phyloP scores from a whole-genome alignment of 2,113 vertebrate species.

The Peromyscus polionotus region DNA sequence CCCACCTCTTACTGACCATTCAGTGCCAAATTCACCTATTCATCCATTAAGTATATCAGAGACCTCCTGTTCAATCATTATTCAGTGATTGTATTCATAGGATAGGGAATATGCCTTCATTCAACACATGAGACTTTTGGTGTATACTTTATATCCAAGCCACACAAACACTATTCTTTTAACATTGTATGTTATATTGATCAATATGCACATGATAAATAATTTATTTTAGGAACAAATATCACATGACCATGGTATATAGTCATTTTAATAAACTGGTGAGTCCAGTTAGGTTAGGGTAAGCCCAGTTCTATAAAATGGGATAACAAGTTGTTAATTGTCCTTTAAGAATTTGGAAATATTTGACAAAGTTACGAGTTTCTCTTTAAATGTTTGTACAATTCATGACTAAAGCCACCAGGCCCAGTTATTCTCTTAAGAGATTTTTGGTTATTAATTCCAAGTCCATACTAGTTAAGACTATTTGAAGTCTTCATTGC shows the following conservation, averaged over 20 bases:
- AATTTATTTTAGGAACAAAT: not conserved
- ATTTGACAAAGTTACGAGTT: not conserved
- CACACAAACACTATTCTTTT: not conserved
- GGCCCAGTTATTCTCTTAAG: not conserved
- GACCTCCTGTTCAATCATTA: not conserved
- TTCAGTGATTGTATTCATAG: not conserved
- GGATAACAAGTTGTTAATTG: not conserved
- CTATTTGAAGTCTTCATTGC: not conserved
- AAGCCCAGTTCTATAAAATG: not conserved
- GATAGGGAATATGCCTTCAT: not conserved
- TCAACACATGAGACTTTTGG: not conserved
- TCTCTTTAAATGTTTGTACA: not conserved
- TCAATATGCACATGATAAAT: not conserved
- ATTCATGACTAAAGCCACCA: not conserved
- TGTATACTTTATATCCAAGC: not conserved
- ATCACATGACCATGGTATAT: not conserved
- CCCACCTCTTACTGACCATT: not conserved
- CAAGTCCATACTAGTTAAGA: not conserved
- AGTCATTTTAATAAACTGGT: not conserved
- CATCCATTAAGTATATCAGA: not conserved
- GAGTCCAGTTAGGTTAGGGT: not conserved
- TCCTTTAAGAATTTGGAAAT: not conserved
- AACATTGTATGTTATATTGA: not conserved
- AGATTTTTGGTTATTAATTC: not conserved
- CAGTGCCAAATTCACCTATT: not conserved